phyloP scores from a whole-genome alignment of 2,797 vertebrate species.

The Chiloscyllium punctatum region DNA sequence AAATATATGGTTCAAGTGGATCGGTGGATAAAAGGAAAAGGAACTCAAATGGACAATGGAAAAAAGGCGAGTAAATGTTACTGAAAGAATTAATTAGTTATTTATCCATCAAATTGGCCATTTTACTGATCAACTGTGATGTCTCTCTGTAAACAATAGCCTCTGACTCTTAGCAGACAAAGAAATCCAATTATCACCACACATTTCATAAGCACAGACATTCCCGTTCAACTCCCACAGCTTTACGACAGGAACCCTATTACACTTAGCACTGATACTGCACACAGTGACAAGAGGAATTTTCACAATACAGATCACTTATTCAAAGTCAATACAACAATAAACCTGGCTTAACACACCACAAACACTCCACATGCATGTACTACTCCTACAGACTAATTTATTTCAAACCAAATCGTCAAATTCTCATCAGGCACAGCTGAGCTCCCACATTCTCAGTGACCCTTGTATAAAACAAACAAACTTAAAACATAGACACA shows the following conservation, averaged over 20 bases:
- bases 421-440: background rate
- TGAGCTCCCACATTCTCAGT: background rate
- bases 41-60: too few relatives aligned
- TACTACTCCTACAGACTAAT: background rate
- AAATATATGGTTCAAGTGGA: background rate
- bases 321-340: background rate
- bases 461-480: background rate
- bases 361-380: background rate
- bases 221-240: background rate
- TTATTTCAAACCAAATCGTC: background rate
- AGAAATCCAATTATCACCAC: background rate
- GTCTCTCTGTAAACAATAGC: background rate
- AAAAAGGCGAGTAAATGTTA: background rate
- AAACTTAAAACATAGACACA: background rate
- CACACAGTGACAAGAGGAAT: background rate
- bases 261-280: background rate
- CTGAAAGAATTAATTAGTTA: background rate
- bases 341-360: background rate
- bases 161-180: background rate
- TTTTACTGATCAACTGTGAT: background rate
- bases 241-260: background rate
- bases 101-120: background rate
- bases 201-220: background rate
- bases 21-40: background rate
- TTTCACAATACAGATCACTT: background rate